These are phyloP conservation scores for Gasterosteus nipponicus DNA, from an alignment of 2,113 vertebrate genomes.

Conservation along the genomic window DNA sequence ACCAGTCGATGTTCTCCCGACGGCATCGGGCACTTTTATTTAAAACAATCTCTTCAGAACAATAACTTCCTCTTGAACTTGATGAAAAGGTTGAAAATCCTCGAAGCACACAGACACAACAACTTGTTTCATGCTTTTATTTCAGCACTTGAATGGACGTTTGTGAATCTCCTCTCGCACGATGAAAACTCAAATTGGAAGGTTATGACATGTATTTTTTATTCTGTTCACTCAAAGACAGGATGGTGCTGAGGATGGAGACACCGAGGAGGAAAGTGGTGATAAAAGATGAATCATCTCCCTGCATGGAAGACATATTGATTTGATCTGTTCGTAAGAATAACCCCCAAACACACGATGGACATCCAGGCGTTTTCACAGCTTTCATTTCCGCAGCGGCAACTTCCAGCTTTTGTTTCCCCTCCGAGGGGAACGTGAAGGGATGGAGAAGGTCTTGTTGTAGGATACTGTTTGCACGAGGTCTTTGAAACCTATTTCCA, in stretches of 20 bases:
- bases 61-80: not conserved
- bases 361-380: slow-evolving; percentile 2
- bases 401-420: too few species aligned
- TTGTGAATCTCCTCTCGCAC: not conserved
- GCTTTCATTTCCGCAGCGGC: not conserved
- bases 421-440: too few species aligned
- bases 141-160: not conserved
- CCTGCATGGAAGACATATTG: not conserved
- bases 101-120: not conserved
- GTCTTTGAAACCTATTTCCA: not conserved
- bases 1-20: not conserved
- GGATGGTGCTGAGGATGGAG: not conserved
- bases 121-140: not conserved
- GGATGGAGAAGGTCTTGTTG: too few species aligned
- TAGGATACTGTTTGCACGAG: too few species aligned
- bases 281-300: not conserved
- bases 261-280: not conserved
- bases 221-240: not conserved
- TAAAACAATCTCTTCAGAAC: not conserved
- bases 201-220: not conserved
- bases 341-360: not conserved
- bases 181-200: not conserved
- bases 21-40: not conserved
- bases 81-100: not conserved
- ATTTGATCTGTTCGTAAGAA: not conserved